Conservation (phyloP, 2,888 invertebrate species). For the Laothoe populi region DNA sequence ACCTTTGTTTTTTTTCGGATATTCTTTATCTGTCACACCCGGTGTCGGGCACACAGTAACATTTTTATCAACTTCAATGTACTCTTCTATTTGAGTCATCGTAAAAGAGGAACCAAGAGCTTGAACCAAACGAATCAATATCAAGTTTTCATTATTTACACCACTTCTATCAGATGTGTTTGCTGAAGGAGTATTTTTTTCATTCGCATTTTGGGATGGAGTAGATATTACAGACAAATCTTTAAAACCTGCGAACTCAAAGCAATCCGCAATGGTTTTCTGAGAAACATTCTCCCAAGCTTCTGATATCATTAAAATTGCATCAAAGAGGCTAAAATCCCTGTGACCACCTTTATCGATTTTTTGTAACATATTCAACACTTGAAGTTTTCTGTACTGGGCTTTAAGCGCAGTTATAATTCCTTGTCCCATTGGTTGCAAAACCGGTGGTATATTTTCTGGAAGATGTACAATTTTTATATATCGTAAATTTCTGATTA, state of each 20-base stretch:
- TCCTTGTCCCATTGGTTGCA: conserved; percentile 2
- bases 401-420: conserved; percentile 30
- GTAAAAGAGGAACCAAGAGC: not conserved
- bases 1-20: not conserved
- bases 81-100: not conserved
- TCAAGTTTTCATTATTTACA: not conserved
- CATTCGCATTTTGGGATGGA: not conserved
- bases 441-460: not conserved
- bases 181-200: not conserved
- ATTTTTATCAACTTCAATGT: not conserved
- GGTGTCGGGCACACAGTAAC: not conserved
- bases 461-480: not conserved
- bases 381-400: conserved; percentile 38
- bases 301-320: conserved; percentile 45
- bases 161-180: not conserved
- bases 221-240: not conserved
- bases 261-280: conserved; percentile 43
- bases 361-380: conserved; percentile 32
- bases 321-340: conserved; percentile 38
- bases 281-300: conserved; percentile 44
- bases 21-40: not conserved
- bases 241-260: conserved; percentile 45
- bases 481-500: not conserved
- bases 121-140: not conserved
- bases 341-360: conserved; percentile 29